Evolutionary conservation across 1,140 invertebrate species (phyloP), one percentile per base, ranked within the genome.

Genomic region (Calephelis virginiensis): DNA sequence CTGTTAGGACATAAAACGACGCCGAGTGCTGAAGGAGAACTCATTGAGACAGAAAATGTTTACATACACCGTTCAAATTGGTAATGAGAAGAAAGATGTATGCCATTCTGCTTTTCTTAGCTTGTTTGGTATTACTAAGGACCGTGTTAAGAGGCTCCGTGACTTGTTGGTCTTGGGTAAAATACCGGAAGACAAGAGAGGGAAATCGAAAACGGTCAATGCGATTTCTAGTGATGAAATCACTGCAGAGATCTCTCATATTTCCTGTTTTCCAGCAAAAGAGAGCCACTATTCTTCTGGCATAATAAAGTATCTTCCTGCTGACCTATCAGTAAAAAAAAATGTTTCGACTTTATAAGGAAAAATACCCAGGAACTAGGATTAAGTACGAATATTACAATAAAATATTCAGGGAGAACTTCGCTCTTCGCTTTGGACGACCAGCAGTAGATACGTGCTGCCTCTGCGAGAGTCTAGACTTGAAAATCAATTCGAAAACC

Each of bases 371-470:
- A 5, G 59, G n/a, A 40, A 38, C 37, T 11, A 61, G 37, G 10
- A 28, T 61, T 28, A 61, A 61, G 28, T 61, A 61, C 28, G 37
- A 61, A 61, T 61, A 28, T 61, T 61, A 61, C 11, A 28, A 28
- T 8, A 38, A 61, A 61, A 40, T 12, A 9, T 64, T 64, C 45
- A 43, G 14, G 9, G 37, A 62, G 53, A 53, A 50, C 13, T 62
- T 62, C 62, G n/a, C 59, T 43, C 47, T 61, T 8, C 49, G 47
- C 49, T 61, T 28, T 28, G 28, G 28, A 28, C 28, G 28, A 28
- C 66, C 60, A 43, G 46, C 28, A 67, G 66, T 67, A 12, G 59
- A 67, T 38, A 62, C 60, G 49, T 50, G 66, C 43, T 45, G 28
- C 13, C 12, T 43, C 40, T 63, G 61, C 49, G 48, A 68, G 40